A percentile compares a stretch with the other conserved stretches of the same genome.
phyloP scores from a whole-genome alignment of 2,113 vertebrate genomes.

The Climacteris rufus region DNA sequence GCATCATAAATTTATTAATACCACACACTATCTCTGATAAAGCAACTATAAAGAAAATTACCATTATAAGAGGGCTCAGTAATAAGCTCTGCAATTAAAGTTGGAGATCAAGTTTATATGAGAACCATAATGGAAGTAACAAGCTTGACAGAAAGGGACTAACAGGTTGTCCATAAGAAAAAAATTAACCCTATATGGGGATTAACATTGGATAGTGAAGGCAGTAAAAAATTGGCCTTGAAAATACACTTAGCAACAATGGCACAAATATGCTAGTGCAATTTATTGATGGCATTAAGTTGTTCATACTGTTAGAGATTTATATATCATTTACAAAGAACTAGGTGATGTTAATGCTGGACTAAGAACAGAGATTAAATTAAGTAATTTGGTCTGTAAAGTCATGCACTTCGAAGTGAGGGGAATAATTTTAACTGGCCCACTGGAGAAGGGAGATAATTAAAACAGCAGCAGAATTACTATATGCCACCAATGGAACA shows the following conservation, averaged over 20 bases:
- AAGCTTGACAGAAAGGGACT: not conserved
- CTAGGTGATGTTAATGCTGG: not conserved
- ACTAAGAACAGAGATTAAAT: not conserved
- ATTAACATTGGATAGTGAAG: not conserved
- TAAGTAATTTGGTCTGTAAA: not conserved
- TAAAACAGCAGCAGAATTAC: not conserved
- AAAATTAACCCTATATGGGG: not conserved
- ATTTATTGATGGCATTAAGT: not conserved
- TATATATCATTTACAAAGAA: not conserved
- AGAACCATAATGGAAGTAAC: not conserved
- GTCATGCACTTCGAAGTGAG: not conserved
- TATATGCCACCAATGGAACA: not conserved
- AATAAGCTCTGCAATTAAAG: not conserved
- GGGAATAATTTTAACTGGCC: not conserved
- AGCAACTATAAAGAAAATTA: not conserved
- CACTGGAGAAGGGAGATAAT: not conserved
- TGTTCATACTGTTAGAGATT: not conserved
- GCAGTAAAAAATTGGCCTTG: not conserved
- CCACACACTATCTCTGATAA: not conserved
- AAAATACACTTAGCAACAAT: not conserved
- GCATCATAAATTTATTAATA: constrained; percentile 41
- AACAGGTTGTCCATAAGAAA: not conserved
- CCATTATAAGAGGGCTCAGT: not conserved
- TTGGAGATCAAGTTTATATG: not conserved
- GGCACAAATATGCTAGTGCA: not conserved